These are phyloP conservation scores for Latrodectus elegans DNA, from an alignment of 2,888 invertebrate species.

Conservation along the genomic window DNA sequence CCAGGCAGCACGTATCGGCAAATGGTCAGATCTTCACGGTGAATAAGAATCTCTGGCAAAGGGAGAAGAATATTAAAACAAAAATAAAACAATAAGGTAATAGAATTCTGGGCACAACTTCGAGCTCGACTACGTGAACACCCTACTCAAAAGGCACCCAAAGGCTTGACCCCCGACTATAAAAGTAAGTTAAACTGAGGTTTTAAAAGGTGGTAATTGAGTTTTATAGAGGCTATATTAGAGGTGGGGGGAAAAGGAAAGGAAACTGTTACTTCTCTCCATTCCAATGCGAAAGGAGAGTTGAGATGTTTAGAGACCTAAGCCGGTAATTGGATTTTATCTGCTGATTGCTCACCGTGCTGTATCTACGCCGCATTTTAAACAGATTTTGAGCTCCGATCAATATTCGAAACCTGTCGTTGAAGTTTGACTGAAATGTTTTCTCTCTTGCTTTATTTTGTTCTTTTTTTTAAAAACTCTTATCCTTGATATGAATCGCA, in stretches of 20 bases:
- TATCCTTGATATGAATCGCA: not conserved
- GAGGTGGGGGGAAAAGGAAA: not conserved
- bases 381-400: conserved; percentile 13
- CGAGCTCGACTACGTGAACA: conserved; percentile 30
- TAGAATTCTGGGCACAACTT: conserved; percentile 52
- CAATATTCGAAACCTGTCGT: conserved; percentile 48
- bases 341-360: conserved; percentile 1
- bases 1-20: not conserved
- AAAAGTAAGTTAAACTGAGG: conserved; percentile 27
- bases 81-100: conserved; percentile 21
- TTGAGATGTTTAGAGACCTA: conserved; percentile 12
- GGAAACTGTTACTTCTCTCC: not conserved
- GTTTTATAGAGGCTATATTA: conserved; percentile 18
- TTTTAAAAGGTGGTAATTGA: conserved; percentile 47
- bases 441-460: not conserved
- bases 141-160: conserved; percentile 35
- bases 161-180: conserved; percentile 40
- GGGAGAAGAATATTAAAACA: conserved; percentile 32
- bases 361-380: conserved; percentile 20
- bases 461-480: not conserved
- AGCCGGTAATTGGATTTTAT: conserved; percentile 53
- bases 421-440: conserved; percentile 8
- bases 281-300: not conserved
- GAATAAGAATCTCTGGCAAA: not conserved
- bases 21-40: conserved; percentile 35